Conservation (phyloP, 2,113 vertebrate species). For the Upupa epops region DNA sequence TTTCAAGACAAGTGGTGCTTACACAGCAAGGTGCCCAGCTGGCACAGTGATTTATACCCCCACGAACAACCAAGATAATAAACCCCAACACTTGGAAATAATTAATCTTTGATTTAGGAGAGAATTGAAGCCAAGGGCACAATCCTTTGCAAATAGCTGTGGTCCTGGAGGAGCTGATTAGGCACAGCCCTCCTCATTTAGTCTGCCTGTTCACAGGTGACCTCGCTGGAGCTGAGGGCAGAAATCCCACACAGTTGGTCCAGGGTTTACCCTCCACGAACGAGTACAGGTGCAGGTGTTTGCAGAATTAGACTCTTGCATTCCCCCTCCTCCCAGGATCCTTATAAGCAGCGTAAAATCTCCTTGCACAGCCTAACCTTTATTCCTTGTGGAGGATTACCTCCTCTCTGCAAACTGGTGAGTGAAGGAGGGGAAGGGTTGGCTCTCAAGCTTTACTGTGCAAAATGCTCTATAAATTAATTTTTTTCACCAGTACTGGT, state of each 20-base stretch:
- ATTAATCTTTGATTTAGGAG: conserved; percentile 33
- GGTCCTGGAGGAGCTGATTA: background rate
- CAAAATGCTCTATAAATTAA: background rate
- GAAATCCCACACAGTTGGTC: background rate
- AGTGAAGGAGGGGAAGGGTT: background rate
- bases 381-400: background rate
- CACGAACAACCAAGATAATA: conserved; percentile 31
- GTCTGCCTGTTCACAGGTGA: background rate
- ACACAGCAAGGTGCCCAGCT: background rate
- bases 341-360: background rate
- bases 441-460: background rate
- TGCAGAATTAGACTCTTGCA: background rate
- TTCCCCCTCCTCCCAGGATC: background rate
- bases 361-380: background rate
- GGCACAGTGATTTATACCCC: background rate
- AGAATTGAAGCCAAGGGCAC: background rate
- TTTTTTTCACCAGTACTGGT: rapidly evolving
- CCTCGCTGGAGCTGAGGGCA: background rate
- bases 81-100: conserved; percentile 19
- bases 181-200: background rate
- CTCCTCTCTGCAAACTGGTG: background rate
- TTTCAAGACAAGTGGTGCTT: background rate
- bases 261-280: background rate
- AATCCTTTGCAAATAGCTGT: background rate
- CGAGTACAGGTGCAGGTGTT: background rate